Evolutionary conservation across 2,888 invertebrate genomes (phyloP).

Genomic region (Electrophaes corylata): DNA sequence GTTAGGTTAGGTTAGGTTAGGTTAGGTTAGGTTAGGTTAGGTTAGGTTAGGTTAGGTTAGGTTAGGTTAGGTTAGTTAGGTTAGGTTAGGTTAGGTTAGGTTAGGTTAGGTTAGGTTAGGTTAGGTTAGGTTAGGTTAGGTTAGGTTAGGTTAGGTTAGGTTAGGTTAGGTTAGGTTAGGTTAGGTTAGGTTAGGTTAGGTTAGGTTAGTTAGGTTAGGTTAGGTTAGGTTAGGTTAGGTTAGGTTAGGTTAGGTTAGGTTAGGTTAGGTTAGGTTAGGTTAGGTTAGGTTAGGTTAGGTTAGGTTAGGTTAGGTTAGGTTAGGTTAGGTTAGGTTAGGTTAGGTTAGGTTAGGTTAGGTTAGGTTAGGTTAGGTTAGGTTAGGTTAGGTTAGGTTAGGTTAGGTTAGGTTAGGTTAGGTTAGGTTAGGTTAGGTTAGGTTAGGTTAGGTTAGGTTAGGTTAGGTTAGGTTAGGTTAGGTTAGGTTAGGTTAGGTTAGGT

Average conservation of each 20-base stretch:
- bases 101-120: constrained; percentile 31
- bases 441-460: constrained; percentile 39
- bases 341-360: constrained; percentile 41
- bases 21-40: constrained; percentile 33
- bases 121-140: constrained; percentile 30
- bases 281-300: constrained; percentile 44
- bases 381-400: constrained; percentile 16
- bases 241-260: constrained; percentile 35
- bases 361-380: constrained; percentile 34
- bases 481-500: constrained; percentile 38
- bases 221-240: constrained; percentile 40
- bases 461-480: constrained; percentile 42
- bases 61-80: constrained; percentile 20
- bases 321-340: constrained; percentile 29
- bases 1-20: constrained; percentile 35
- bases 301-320: constrained; percentile 39
- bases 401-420: constrained; percentile 31
- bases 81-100: constrained; percentile 24
- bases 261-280: constrained; percentile 38
- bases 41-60: constrained; percentile 32
- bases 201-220: constrained; percentile 40
- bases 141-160: constrained; percentile 30
- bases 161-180: constrained; percentile 30
- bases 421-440: constrained; percentile 30
- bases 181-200: constrained; percentile 33